Evolutionary conservation across 1,140 invertebrate species (phyloP), one percentile per base, ranked within the genome.

Genomic region (Hycleus cichorii): DNA sequence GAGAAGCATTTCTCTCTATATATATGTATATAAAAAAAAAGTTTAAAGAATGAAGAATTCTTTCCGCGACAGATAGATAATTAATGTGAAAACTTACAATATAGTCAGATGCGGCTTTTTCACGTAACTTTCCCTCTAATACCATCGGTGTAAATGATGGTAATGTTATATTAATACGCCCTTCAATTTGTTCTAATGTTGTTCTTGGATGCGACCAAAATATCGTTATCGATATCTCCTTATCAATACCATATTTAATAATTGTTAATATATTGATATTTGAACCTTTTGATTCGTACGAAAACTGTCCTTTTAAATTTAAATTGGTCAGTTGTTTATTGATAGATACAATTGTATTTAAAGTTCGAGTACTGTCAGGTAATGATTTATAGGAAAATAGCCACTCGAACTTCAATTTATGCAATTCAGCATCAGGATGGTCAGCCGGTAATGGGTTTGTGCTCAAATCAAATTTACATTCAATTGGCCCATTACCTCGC

Each of bases 71-170:
- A 59, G 45, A 54, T 44, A 55, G 56, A 49, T 57, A 58, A 60
- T 50, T 59, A 63, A 59, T 56, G 58, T 57, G 57, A 63, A 64
- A 62, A 71, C 70, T 73, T 72, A 82, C 79, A 65, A 81, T 78
- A 64, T 83, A 87, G 43, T 83, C 78, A 10, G 77, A 76, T 18
- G 69, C 66, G 2, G 66, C 65, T 62, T 79, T 80, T 66, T 86
- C 84, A 5, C 32, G 32, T 7, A 32, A 32, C 7, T 7, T 32
- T 32, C 32, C 32, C 32, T 32, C 32, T 32, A 81, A 64, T 0
- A 81, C 64, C 74, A 85, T 79, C 0, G 84, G 81, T 46, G 80
- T 78, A 46, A 82, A 82, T 38, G 80, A 79, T 0, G 84, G 83
- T 26, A 85, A 75, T 0, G 79, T 82, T 2, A 86, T 63, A 64